These are phyloP conservation scores for Odocoileus virginianus DNA, from an alignment of 2,113 vertebrate genomes.

Conservation along the genomic window DNA sequence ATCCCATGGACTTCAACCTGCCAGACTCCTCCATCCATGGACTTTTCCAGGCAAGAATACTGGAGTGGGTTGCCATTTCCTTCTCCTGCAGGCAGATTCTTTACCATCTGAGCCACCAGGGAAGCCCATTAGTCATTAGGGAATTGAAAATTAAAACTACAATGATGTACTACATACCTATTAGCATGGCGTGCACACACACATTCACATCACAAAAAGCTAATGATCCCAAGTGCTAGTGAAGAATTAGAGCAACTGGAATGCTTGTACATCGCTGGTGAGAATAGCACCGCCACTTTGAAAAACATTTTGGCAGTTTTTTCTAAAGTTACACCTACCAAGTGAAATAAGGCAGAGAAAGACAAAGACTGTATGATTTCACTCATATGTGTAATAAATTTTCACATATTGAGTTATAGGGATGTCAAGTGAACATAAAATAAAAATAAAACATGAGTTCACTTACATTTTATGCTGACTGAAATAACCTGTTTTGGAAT, in stretches of 20 bases:
- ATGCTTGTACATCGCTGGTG: neutral
- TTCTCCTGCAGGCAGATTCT: neutral
- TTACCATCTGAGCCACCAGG: neutral
- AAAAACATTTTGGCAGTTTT: neutral
- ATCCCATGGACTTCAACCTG: no score
- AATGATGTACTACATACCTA: neutral
- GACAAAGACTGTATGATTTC: neutral
- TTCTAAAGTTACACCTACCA: neutral
- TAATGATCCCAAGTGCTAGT: neutral
- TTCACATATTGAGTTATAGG: neutral
- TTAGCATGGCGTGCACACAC: neutral
- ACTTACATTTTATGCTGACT: neutral
- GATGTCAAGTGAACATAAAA: neutral
- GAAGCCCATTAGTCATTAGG: neutral
- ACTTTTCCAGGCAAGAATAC: no score
- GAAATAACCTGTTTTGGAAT: neutral
- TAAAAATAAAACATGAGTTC: neutral
- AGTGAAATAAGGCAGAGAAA: neutral
- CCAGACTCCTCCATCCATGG: no score
- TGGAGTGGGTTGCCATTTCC: no score
- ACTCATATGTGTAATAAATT: neutral
- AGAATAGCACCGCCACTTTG: neutral
- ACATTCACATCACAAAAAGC: neutral
- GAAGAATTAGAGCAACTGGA: neutral
- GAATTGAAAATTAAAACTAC: conserved; percentile 1